phyloP scores from a whole-genome alignment of 2,113 vertebrate species.

The Clupea harengus region DNA sequence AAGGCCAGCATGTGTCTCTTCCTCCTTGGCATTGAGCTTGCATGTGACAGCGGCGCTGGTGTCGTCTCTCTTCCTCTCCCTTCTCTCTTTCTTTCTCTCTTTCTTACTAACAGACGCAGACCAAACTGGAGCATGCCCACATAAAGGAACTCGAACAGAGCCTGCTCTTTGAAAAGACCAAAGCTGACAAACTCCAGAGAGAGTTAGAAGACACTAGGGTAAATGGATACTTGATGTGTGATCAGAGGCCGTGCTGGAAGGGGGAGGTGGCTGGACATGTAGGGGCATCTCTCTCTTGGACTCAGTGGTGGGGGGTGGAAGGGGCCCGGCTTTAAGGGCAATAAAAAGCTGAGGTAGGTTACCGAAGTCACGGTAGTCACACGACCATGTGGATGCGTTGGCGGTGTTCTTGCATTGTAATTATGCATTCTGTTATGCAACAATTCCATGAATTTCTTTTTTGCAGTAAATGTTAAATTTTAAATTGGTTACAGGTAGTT shows the following conservation, averaged over 20 bases:
- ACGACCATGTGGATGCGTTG: not conserved
- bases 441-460: not conserved
- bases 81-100: slow-evolving; percentile 50
- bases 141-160: slow-evolving; percentile 94
- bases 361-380: not conserved
- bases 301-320: not conserved
- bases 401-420: not conserved
- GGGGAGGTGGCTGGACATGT: not conserved
- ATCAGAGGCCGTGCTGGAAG: not conserved
- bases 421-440: not conserved
- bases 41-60: slow-evolving; percentile 85
- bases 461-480: not conserved
- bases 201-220: slow-evolving; percentile 96
- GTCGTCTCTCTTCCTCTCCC: slow-evolving; percentile 79
- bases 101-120: slow-evolving; percentile 91
- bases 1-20: slow-evolving; percentile 78
- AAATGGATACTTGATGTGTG: slow-evolving; percentile 74
- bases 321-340: not conserved
- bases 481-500: too few species aligned
- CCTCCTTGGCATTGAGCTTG: slow-evolving; percentile 71
- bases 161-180: slow-evolving; percentile 94
- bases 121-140: slow-evolving; percentile 93
- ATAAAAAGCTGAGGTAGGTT: not conserved
- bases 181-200: slow-evolving; percentile 93
- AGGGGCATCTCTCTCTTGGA: not conserved